phyloP scores from a whole-genome alignment of 1,140 invertebrate species.

The Drosophila truncata region DNA sequence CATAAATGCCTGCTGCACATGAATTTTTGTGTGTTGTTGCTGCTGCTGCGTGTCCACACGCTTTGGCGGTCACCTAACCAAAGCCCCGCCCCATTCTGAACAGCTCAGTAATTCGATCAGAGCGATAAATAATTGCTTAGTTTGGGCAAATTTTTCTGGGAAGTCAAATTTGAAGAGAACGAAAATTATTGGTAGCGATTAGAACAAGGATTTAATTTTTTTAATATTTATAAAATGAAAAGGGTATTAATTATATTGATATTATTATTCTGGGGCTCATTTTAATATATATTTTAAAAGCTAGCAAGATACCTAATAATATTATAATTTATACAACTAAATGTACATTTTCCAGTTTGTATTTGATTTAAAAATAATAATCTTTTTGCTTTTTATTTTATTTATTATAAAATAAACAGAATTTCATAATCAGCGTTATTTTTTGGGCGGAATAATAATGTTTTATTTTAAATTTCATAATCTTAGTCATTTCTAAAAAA shows the following conservation, averaged over 20 bases:
- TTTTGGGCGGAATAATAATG: too few relatives aligned
- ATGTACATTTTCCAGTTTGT: too few relatives aligned
- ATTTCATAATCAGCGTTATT: too few relatives aligned
- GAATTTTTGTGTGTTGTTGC: constrained; percentile 55
- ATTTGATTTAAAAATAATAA: neutral
- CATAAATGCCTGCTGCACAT: constrained; percentile 79
- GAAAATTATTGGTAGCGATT: neutral
- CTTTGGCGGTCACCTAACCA: constrained; percentile 61
- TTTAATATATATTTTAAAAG: too few relatives aligned
- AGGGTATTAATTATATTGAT: neutral
- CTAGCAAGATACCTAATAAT: too few relatives aligned
- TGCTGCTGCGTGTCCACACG: constrained; percentile 72
- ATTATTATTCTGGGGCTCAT: too few relatives aligned
- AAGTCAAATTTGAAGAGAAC: neutral
- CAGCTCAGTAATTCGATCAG: constrained; percentile 57
- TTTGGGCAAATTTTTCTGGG: constrained; percentile 3
- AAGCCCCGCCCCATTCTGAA: constrained; percentile 48
- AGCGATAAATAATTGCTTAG: constrained; percentile 35
- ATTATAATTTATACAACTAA: neutral
- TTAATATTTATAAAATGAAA: neutral
- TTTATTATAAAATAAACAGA: too few relatives aligned
- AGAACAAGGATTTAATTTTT: neutral
- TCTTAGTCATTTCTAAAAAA: neutral
- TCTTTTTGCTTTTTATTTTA: neutral
- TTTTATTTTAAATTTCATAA: too few relatives aligned